These are phyloP conservation scores for Crax fasciolata DNA, from an alignment of 2,797 vertebrate genomes.

Conservation along the genomic window DNA sequence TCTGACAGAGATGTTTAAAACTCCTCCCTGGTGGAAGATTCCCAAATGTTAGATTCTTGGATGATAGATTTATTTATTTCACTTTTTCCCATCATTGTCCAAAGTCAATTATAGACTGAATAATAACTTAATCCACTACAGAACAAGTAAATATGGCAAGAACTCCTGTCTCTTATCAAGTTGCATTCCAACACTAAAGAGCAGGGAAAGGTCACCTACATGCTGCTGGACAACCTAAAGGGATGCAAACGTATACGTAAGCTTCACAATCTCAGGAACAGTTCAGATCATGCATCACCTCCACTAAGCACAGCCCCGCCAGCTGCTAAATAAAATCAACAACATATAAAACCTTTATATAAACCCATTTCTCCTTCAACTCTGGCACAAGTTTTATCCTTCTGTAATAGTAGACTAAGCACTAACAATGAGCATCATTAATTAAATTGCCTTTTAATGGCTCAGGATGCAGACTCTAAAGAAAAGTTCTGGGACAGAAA, in stretches of 20 bases:
- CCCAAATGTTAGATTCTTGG: not conserved
- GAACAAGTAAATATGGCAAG: not conserved
- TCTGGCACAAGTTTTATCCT: not conserved
- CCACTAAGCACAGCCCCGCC: not conserved
- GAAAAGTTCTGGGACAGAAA: not conserved
- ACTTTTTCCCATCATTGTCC: not conserved
- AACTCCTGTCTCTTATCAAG: not conserved
- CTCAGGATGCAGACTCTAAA: not conserved
- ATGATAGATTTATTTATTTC: conserved; percentile 5
- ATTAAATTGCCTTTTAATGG: conserved; percentile 23
- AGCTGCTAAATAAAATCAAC: conserved; percentile 17
- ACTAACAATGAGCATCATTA: conserved; percentile 21
- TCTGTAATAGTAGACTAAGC: not conserved
- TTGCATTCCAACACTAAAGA: not conserved
- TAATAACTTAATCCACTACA: not conserved
- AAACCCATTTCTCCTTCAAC: not conserved
- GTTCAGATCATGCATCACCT: not conserved
- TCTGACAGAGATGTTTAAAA: not conserved
- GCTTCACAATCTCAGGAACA: not conserved
- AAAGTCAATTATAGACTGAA: not conserved
- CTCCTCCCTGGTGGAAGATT: not conserved
- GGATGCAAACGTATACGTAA: not conserved
- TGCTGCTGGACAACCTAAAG: not conserved
- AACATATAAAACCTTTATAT: not conserved
- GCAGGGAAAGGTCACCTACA: not conserved